Evolutionary conservation across 2,113 vertebrate species (phyloP).

Genomic region (Pachyramphus minor): DNA sequence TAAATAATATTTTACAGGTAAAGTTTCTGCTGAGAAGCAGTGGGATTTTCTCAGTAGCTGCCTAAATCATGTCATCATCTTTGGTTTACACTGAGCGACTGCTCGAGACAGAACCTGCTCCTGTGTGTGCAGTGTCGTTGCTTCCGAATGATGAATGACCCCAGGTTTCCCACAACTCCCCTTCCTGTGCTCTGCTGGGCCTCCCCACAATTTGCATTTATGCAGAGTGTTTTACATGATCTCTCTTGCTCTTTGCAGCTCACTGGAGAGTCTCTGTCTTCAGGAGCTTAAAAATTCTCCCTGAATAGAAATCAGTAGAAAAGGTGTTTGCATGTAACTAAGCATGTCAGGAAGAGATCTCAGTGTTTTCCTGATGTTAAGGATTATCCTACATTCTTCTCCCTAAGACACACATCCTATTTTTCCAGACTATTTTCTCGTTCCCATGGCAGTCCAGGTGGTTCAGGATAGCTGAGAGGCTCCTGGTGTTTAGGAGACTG

Average conservation of each 20-base stretch:
- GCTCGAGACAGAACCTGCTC: neutral
- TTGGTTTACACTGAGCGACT: neutral
- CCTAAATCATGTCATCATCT: neutral
- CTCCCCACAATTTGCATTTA: neutral
- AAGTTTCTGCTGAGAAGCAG: constrained; percentile 1
- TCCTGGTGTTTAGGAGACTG: neutral
- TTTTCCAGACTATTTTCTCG: neutral
- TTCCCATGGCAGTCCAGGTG: neutral
- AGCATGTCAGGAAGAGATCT: neutral
- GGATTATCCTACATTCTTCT: neutral
- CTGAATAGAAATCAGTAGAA: neutral
- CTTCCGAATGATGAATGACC: neutral
- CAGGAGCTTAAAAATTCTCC: neutral
- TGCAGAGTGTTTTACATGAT: neutral
- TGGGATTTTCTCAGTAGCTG: neutral
- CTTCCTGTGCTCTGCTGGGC: neutral
- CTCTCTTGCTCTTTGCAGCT: neutral
- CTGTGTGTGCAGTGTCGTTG: neutral
- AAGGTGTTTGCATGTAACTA: neutral
- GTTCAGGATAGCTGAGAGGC: neutral
- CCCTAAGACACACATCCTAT: neutral
- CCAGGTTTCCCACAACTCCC: neutral
- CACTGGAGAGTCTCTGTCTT: neutral
- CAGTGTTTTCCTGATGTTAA: neutral
- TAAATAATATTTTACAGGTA: neutral